A percentile compares a stretch with the other conserved stretches of the same genome.
Conservation (phyloP, 2,797 vertebrate species). For the Setipinna tenuifilis region DNA sequence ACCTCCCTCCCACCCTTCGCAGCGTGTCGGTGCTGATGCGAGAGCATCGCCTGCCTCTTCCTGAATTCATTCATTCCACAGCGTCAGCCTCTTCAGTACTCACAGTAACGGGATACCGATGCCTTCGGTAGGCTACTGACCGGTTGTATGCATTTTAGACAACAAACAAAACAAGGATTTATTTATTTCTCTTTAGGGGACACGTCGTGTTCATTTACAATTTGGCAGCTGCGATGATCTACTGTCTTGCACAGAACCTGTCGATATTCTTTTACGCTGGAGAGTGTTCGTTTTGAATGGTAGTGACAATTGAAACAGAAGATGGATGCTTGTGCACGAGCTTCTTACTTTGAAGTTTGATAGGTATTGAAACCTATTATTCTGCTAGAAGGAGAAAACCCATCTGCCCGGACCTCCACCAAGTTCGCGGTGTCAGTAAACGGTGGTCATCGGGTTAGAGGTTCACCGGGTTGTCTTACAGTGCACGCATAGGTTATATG, state of each 20-base stretch:
- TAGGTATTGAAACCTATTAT: neutral
- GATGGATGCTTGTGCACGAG: neutral
- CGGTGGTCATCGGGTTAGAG: neutral
- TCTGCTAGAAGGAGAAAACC: neutral
- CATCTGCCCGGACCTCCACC: neutral
- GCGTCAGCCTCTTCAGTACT: conserved; percentile 5
- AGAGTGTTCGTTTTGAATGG: neutral
- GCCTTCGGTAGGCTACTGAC: no score
- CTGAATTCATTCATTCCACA: conserved; percentile 16
- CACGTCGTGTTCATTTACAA: conserved; percentile 9
- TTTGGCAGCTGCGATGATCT: neutral
- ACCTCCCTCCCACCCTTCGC: neutral
- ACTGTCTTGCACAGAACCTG: conserved; percentile 14
- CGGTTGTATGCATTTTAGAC: neutral
- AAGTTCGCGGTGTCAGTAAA: conserved; percentile 12
- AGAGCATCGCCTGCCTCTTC: conserved; percentile 21
- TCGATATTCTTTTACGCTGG: conserved; percentile 1
- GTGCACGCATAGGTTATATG: neutral
- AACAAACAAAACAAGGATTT: neutral
- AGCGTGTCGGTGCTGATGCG: conserved; percentile 18
- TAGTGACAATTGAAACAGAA: neutral
- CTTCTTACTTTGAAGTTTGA: neutral
- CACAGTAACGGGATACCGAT: no score
- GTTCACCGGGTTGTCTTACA: conserved; percentile 2
- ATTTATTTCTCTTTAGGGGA: neutral